Conservation (phyloP, 2,113 vertebrate species). For the Zosterops hypoxanthus region DNA sequence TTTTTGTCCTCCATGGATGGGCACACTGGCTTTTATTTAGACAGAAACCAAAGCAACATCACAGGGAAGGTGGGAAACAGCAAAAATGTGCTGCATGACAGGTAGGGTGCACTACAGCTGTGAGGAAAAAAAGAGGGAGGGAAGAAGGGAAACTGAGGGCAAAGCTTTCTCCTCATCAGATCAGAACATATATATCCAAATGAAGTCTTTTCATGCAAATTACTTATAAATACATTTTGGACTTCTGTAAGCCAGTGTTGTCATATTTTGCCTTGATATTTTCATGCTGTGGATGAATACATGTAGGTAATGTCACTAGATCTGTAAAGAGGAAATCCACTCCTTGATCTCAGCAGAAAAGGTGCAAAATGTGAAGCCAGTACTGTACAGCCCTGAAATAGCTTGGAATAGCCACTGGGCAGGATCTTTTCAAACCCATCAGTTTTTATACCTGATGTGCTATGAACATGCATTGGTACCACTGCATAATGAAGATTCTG, state of each 20-base stretch:
- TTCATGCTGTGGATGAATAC: not conserved
- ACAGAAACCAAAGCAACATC: not conserved
- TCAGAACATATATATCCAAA: not conserved
- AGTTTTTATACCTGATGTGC: not conserved
- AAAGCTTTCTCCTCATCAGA: not conserved
- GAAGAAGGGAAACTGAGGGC: not conserved
- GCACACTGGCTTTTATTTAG: not conserved
- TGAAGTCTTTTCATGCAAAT: not conserved
- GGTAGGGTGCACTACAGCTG: not conserved
- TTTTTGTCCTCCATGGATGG: not conserved
- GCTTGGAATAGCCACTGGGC: no score
- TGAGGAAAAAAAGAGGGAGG: not conserved
- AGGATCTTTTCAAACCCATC: not conserved
- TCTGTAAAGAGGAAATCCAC: not conserved
- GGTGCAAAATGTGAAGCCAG: not conserved
- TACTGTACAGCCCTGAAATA: not conserved
- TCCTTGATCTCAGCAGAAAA: not conserved
- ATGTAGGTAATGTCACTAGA: not conserved
- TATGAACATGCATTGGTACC: not conserved
- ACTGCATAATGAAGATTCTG: not conserved
- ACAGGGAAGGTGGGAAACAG: not conserved
- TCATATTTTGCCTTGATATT: not conserved
- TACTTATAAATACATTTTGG: not conserved
- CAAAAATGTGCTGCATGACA: not conserved
- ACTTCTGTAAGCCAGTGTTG: not conserved